These are phyloP conservation scores for Thecophora atra DNA, from an alignment of 2,888 invertebrate genomes.

Conservation along the genomic window DNA sequence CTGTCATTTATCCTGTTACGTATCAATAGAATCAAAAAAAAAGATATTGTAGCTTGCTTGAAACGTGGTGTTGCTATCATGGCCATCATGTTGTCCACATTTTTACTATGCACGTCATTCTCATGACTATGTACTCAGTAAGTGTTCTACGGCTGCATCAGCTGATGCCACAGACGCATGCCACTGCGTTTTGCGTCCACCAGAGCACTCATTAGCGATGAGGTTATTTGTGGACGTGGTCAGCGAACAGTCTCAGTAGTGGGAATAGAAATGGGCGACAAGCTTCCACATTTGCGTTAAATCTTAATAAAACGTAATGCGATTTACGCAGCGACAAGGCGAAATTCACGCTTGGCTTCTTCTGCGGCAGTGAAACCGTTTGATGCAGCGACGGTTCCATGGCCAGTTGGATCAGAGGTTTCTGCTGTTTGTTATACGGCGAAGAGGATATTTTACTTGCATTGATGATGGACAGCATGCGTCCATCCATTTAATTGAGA, in stretches of 20 bases:
- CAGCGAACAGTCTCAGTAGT: neutral
- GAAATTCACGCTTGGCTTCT: slow-evolving; percentile 9
- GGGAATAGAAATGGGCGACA: neutral
- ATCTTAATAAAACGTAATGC: slow-evolving; percentile 36
- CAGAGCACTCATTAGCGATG: slow-evolving; percentile 20
- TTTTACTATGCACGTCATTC: no score
- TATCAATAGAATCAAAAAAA: no score
- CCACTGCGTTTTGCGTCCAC: neutral
- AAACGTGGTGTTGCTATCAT: no score
- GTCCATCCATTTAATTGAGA: no score
- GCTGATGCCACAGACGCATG: neutral
- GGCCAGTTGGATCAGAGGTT: neutral
- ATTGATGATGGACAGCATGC: no score
- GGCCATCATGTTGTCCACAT: no score
- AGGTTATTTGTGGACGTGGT: slow-evolving; percentile 24
- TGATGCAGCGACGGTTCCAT: neutral
- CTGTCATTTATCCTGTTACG: no score
- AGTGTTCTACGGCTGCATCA: no score
- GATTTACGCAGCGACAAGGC: slow-evolving; percentile 23
- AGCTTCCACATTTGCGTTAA: slow-evolving; percentile 30
- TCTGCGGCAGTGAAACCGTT: slow-evolving; percentile 4
- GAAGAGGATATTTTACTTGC: no score
- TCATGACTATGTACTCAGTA: neutral
- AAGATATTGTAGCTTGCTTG: no score
- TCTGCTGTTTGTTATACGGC: neutral